Conservation (phyloP, 2,113 vertebrate species). For the Entelurus aequoreus region DNA sequence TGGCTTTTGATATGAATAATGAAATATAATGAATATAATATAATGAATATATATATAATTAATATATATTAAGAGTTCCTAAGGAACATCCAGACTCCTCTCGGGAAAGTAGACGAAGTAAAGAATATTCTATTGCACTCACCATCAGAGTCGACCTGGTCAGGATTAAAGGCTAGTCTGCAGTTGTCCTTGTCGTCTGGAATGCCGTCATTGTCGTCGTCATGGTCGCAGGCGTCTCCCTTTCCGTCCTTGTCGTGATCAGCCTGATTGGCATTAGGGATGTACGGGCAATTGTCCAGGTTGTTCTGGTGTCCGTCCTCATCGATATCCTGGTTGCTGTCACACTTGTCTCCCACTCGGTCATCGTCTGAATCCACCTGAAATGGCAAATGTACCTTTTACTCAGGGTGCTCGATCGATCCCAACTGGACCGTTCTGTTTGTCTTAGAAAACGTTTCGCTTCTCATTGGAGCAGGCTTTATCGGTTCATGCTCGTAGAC, state of each 20-base stretch:
- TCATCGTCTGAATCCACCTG: conserved; percentile 94
- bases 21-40: too few relatives aligned
- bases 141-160: conserved; percentile 94
- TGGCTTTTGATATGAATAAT: too few relatives aligned
- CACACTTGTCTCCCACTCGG: conserved; percentile 90
- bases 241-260: conserved; percentile 98
- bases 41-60: too few relatives aligned
- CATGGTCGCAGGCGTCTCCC: conserved; percentile 94
- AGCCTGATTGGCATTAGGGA: conserved; percentile 95
- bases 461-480: too few relatives aligned
- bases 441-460: too few relatives aligned
- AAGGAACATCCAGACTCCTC: too few relatives aligned
- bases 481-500: too few relatives aligned
- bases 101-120: too few relatives aligned
- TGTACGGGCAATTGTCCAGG: conserved; percentile 96
- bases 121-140: conserved; percentile 34
- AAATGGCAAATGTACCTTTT: neutral
- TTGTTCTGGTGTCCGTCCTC: conserved; percentile 99
- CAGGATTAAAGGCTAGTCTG: conserved; percentile 85
- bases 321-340: conserved; percentile 98
- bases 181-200: conserved; percentile 98
- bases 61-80: too few relatives aligned
- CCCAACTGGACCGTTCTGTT: too few relatives aligned
- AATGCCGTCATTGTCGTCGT: conserved; percentile 96
- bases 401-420: too few relatives aligned